phyloP scores from a whole-genome alignment of 2,113 vertebrate species.

The Takifugu bimaculatus region DNA sequence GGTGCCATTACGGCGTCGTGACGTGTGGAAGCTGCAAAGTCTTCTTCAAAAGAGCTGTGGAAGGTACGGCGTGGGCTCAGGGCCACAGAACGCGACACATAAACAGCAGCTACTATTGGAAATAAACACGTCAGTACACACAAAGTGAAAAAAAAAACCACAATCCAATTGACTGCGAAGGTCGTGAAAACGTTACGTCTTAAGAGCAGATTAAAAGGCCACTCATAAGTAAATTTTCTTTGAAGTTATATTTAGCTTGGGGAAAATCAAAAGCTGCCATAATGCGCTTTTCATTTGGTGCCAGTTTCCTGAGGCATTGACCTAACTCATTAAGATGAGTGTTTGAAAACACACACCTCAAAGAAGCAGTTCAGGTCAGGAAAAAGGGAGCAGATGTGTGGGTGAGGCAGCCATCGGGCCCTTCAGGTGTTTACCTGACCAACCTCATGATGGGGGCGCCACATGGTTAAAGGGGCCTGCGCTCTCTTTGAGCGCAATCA shows the following conservation, averaged over 20 bases:
- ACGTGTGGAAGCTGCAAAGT: constrained; percentile 99
- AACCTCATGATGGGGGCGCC: not conserved
- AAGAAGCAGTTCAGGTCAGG: constrained; percentile 2
- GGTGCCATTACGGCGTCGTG: constrained; percentile 97
- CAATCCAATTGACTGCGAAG: too few species aligned
- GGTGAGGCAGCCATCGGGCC: constrained; percentile 21
- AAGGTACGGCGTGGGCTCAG: constrained; percentile 78
- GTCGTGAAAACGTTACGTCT: too few species aligned
- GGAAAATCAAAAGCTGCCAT: constrained; percentile 54
- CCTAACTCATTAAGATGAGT: constrained; percentile 58
- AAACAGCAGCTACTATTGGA: not conserved
- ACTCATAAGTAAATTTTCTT: too few species aligned
- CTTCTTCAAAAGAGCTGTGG: constrained; percentile 99
- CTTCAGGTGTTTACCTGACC: constrained; percentile 43
- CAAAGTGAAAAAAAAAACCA: not conserved
- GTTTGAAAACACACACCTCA: constrained; percentile 51
- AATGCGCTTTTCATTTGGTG: constrained; percentile 69
- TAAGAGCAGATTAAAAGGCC: too few species aligned
- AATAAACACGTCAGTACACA: not conserved
- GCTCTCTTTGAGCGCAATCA: constrained; percentile 40
- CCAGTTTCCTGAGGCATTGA: constrained; percentile 49
- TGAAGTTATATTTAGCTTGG: constrained; percentile 47
- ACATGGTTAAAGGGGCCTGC: constrained; percentile 27
- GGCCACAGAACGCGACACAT: not conserved
- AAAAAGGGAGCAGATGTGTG: constrained; percentile 14